Evolutionary conservation across 2,797 vertebrate genomes (phyloP).

Genomic region (Potorous gilbertii): DNA sequence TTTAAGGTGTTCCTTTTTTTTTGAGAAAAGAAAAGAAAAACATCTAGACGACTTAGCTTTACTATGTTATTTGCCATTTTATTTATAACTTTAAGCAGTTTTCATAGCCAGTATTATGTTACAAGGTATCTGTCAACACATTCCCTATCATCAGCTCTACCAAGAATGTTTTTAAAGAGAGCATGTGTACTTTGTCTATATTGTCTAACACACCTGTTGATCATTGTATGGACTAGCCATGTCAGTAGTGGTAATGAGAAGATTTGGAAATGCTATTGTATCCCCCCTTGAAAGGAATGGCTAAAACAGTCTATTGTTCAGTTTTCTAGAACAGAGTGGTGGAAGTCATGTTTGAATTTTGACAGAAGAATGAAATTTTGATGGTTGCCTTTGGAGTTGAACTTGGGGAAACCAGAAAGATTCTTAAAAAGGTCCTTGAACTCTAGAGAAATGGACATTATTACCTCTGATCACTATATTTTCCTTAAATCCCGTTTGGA

Average conservation of each 20-base stretch:
- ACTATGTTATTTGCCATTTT: slow-evolving; percentile 30
- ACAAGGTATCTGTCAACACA: slow-evolving; percentile 33
- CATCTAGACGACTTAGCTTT: slow-evolving; percentile 54
- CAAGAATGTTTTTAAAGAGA: slow-evolving; percentile 44
- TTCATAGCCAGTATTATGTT: slow-evolving; percentile 59
- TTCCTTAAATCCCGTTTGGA: slow-evolving; percentile 1
- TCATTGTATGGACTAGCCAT: slow-evolving; percentile 38
- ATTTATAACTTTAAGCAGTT: slow-evolving; percentile 68
- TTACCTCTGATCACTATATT: neutral
- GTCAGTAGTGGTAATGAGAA: slow-evolving; percentile 43
- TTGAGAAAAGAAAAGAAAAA: slow-evolving; percentile 29
- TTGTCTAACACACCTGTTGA: slow-evolving; percentile 42
- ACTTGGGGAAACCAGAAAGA: slow-evolving; percentile 6
- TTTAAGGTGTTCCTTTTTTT: slow-evolving; percentile 37
- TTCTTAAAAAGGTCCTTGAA: slow-evolving; percentile 10
- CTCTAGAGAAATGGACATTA: slow-evolving; percentile 33
- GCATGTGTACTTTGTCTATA: slow-evolving; percentile 3
- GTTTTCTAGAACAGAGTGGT: slow-evolving; percentile 23
- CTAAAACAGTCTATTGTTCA: slow-evolving; percentile 54
- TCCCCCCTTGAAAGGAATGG: slow-evolving; percentile 60
- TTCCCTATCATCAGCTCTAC: slow-evolving; percentile 48
- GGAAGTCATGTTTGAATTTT: slow-evolving; percentile 44
- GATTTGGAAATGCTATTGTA: slow-evolving; percentile 56
- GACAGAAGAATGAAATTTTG: slow-evolving; percentile 49
- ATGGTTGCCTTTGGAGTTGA: neutral